phyloP scores from a whole-genome alignment of 2,113 vertebrate genomes.

The Psittacara wagleri region DNA sequence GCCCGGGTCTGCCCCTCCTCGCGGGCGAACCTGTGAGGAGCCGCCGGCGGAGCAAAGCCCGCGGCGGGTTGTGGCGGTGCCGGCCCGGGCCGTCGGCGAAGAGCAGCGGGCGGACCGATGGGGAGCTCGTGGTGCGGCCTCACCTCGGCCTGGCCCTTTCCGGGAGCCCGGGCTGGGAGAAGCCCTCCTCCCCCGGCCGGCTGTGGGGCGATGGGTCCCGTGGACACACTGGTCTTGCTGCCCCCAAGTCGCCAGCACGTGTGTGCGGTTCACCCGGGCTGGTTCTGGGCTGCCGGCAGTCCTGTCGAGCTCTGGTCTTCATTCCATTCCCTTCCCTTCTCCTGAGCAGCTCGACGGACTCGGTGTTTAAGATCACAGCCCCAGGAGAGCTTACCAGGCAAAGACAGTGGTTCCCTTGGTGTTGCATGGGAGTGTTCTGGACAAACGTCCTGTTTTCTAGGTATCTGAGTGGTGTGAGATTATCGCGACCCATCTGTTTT shows the following conservation, averaged over 20 bases:
- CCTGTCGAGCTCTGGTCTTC: neutral
- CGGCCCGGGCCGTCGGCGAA: neutral
- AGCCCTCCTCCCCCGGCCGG: neutral
- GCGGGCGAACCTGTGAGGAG: neutral
- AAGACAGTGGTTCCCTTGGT: neutral
- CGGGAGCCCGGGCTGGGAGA: neutral
- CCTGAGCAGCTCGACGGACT: neutral
- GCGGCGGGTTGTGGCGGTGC: neutral
- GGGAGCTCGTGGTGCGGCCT: neutral
- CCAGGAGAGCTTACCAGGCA: neutral
- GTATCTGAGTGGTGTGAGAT: rapidly evolving
- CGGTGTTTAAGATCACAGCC: neutral
- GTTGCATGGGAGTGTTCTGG: rapidly evolving
- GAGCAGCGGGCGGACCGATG: neutral
- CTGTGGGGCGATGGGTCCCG: neutral
- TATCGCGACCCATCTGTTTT: rapidly evolving
- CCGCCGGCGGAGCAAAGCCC: neutral
- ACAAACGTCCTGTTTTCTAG: neutral
- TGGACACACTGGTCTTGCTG: neutral
- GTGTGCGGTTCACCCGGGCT: neutral
- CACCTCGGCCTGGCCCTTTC: neutral
- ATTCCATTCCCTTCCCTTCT: rapidly evolving
- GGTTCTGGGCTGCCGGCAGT: neutral
- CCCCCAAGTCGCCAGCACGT: too few relatives aligned
- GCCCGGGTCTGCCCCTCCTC: neutral